A percentile compares a stretch with the other conserved stretches of the same genome.
These are phyloP conservation scores for Theocolax elegans DNA, from an alignment of 1,140 invertebrate species.

Conservation along the genomic window DNA sequence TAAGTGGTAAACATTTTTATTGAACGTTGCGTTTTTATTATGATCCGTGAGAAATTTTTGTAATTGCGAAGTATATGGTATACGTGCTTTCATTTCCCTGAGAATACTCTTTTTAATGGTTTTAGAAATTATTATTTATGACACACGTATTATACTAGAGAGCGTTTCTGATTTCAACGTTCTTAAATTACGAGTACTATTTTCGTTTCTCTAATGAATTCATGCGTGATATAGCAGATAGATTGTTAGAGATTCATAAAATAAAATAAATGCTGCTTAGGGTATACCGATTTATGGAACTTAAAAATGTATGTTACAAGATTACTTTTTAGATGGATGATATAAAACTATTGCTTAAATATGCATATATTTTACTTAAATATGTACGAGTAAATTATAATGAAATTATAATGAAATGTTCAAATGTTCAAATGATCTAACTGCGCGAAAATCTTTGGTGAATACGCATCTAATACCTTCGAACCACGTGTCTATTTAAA, in stretches of 20 bases:
- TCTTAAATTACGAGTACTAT: not conserved
- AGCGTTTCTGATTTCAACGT: not conserved
- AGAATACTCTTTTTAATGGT: not conserved
- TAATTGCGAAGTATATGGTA: not conserved
- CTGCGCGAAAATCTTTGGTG: too few relatives aligned
- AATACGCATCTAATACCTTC: not conserved
- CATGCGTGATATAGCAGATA: not conserved
- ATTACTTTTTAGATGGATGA: too few relatives aligned
- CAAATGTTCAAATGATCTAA: too few relatives aligned
- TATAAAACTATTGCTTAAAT: too few relatives aligned
- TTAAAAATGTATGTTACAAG: too few relatives aligned
- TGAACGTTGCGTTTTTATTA: constrained; percentile 7
- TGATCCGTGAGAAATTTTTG: constrained; percentile 1
- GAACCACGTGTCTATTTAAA: not conserved
- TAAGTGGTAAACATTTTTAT: not conserved
- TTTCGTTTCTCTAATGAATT: not conserved
- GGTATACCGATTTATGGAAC: too few relatives aligned
- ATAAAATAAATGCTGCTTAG: too few relatives aligned
- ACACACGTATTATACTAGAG: not conserved
- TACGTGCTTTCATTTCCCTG: not conserved
- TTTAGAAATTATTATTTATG: constrained; percentile 1
- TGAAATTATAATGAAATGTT: too few relatives aligned
- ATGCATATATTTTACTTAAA: too few relatives aligned
- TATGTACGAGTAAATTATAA: too few relatives aligned
- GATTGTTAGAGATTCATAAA: too few relatives aligned